phyloP scores from a whole-genome alignment of 2,113 vertebrate genomes.

The Apus apus region DNA sequence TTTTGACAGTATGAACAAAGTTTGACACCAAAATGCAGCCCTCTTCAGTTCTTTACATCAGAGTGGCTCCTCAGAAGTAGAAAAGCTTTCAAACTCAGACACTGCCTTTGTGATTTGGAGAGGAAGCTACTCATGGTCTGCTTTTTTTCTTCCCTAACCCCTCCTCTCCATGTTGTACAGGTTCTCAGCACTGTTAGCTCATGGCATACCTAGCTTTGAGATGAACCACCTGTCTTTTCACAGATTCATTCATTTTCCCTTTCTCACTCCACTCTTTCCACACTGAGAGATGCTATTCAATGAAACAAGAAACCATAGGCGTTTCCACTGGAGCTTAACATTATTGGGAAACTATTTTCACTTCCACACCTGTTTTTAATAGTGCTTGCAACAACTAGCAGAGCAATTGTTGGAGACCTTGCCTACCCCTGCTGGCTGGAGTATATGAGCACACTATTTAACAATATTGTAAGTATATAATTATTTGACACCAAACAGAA shows the following conservation, averaged over 20 bases:
- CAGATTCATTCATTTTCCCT: neutral
- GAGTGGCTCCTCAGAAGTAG: neutral
- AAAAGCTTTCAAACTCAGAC: neutral
- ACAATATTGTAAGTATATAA: neutral
- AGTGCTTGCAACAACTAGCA: neutral
- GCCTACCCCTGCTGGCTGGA: neutral
- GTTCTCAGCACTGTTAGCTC: neutral
- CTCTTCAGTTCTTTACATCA: neutral
- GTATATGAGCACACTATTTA: neutral
- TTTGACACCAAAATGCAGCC: neutral
- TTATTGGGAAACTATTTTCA: neutral
- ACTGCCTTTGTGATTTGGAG: neutral
- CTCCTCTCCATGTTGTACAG: neutral
- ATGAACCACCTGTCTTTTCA: slow-evolving; percentile 13
- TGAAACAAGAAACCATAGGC: neutral
- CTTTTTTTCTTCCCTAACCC: neutral
- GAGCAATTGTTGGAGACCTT: neutral
- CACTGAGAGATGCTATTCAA: neutral
- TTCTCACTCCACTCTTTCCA: neutral
- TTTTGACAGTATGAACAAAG: neutral
- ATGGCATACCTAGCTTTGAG: neutral
- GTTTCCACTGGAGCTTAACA: slow-evolving; percentile 15
- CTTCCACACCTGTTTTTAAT: slow-evolving; percentile 39
- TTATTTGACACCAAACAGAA: neutral
- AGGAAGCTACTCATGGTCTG: neutral